Percentiles rank a stretch among this genome's conserved stretches.
These are phyloP conservation scores for Heliothis peltigera DNA, from an alignment of 2,888 invertebrate species.

Conservation along the genomic window DNA sequence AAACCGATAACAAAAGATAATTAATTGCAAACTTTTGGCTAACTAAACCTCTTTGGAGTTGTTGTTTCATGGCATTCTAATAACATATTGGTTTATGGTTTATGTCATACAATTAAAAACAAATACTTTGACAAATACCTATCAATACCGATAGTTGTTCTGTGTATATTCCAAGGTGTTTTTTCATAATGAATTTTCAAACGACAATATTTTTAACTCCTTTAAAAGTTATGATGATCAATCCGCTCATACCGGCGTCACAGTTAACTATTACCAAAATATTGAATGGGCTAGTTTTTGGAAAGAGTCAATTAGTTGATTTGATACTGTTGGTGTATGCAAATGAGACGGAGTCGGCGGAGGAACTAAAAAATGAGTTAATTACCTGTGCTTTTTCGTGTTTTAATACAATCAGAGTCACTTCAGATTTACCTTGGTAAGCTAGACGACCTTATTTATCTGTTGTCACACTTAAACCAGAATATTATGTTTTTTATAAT, in stretches of 20 bases:
- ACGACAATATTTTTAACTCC: constrained; percentile 62
- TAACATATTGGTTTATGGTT: too few species aligned
- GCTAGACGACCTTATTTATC: neutral
- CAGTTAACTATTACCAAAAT: constrained; percentile 76
- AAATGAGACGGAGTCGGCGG: constrained; percentile 73
- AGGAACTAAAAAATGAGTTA: constrained; percentile 72
- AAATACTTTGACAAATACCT: too few species aligned
- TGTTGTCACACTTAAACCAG: too few species aligned
- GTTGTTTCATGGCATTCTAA: too few species aligned
- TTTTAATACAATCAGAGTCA: constrained; percentile 71
- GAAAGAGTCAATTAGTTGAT: constrained; percentile 73
- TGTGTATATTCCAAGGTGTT: neutral
- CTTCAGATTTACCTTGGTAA: constrained; percentile 81
- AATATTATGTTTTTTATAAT: too few species aligned
- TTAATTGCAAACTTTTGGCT: too few species aligned
- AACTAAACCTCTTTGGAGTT: too few species aligned
- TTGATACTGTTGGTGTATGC: constrained; percentile 77
- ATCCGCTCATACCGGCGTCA: constrained; percentile 74
- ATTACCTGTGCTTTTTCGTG: constrained; percentile 75
- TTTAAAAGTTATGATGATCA: constrained; percentile 77
- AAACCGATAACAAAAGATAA: too few species aligned
- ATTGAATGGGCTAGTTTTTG: constrained; percentile 78
- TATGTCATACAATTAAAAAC: too few species aligned
- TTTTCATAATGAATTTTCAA: constrained; percentile 77
- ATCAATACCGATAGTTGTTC: too few species aligned